Conservation (phyloP, 2,888 invertebrate genomes). For the Lasioglossum villosulum region DNA sequence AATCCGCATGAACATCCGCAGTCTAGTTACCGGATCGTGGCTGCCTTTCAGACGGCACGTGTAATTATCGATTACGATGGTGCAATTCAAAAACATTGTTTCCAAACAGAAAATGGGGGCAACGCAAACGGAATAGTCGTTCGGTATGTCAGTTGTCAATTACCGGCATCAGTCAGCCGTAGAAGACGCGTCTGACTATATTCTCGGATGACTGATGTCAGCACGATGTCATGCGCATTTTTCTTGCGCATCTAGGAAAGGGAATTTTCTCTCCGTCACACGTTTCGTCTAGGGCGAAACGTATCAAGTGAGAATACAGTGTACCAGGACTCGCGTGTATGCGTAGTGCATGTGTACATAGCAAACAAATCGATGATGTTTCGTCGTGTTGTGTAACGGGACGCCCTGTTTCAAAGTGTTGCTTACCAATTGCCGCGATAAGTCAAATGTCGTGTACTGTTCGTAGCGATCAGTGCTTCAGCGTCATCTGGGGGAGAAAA, state of each 20-base stretch:
- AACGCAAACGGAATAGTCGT: not conserved
- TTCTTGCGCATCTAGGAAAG: not conserved
- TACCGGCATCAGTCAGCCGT: not conserved
- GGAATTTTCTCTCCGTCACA: not conserved
- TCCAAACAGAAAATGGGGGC: not conserved
- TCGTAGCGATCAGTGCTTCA: constrained; percentile 12
- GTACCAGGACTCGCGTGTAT: not conserved
- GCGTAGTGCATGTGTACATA: constrained; percentile 15
- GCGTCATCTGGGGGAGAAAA: constrained; percentile 12
- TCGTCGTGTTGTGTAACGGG: constrained; percentile 53
- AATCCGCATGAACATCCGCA: not conserved
- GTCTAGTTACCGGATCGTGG: not conserved
- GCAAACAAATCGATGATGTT: constrained; percentile 63
- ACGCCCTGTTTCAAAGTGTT: constrained; percentile 59
- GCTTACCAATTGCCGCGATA: constrained; percentile 59
- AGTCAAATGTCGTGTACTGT: constrained; percentile 42
- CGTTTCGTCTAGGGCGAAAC: constrained; percentile 15
- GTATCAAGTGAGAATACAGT: not conserved
- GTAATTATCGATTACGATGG: not conserved
- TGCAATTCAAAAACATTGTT: not conserved
- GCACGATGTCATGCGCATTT: not conserved
- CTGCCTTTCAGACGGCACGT: not conserved
- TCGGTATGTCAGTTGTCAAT: not conserved
- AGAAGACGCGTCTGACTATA: not conserved
- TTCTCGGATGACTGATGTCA: not conserved